phyloP scores from a whole-genome alignment of 2,113 vertebrate species.

The Menura novaehollandiae region DNA sequence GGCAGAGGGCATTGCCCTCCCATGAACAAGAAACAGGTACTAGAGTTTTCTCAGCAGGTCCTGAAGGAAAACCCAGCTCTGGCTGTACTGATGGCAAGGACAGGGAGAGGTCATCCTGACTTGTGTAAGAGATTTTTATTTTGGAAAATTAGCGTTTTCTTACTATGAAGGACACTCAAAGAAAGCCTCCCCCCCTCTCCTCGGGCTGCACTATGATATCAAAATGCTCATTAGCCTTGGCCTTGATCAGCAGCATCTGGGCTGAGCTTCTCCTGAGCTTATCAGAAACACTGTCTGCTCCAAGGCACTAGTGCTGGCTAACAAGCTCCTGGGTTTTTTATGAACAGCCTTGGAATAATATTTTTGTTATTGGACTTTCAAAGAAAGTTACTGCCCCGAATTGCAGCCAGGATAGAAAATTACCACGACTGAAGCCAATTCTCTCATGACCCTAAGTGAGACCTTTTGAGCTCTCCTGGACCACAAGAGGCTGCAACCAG shows the following conservation, averaged over 20 bases:
- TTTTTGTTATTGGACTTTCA: background rate
- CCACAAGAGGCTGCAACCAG: background rate
- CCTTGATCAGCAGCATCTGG: background rate
- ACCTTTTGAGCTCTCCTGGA: background rate
- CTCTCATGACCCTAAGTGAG: background rate
- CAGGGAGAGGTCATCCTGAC: background rate
- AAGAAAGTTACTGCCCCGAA: background rate
- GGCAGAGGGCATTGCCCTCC: background rate
- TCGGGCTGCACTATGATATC: accelerated
- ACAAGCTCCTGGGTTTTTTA: background rate
- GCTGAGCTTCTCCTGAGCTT: background rate
- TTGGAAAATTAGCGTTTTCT: background rate
- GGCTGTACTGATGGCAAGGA: background rate
- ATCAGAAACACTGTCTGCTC: background rate
- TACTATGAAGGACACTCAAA: background rate
- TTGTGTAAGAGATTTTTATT: background rate
- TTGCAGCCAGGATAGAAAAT: background rate
- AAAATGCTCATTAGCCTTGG: background rate
- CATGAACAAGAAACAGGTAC: background rate
- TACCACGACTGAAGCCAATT: background rate
- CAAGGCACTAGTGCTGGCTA: background rate
- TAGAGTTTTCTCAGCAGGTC: background rate
- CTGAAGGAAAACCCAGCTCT: background rate
- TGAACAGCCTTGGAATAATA: background rate
- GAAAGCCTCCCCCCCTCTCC: background rate